phyloP scores from a whole-genome alignment of 2,888 invertebrate genomes.

The Euspilapteryx auroguttella region DNA sequence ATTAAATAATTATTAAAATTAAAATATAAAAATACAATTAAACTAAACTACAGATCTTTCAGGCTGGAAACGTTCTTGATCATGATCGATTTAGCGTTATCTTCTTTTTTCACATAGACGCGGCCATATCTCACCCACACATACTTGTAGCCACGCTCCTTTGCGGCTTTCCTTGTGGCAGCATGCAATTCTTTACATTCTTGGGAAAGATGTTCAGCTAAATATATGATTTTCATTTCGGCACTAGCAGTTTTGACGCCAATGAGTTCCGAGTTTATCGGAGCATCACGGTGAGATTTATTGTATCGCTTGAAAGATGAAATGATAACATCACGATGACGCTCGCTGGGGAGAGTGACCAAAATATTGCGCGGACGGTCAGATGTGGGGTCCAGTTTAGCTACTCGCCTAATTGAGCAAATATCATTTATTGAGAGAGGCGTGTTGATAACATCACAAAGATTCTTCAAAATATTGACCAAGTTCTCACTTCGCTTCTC shows the following conservation, averaged over 20 bases:
- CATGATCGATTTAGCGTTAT: background rate
- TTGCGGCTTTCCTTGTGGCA: conserved; percentile 1
- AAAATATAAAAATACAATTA: background rate
- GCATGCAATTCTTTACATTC: conserved; percentile 7
- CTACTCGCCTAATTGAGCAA: background rate
- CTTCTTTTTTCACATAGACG: conserved; percentile 1
- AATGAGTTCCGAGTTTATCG: background rate
- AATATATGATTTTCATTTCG: conserved; percentile 1
- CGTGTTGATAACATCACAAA: background rate
- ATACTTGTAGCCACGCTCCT: background rate
- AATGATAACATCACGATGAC: background rate
- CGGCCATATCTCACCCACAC: conserved; percentile 1
- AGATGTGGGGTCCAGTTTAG: background rate
- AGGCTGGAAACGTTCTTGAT: background rate
- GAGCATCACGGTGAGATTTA: background rate
- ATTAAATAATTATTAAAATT: background rate
- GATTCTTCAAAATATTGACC: background rate
- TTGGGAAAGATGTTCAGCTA: conserved; percentile 8
- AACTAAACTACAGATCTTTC: background rate
- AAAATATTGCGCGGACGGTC: background rate
- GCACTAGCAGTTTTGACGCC: background rate
- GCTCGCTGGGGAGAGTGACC: background rate
- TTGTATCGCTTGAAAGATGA: background rate
- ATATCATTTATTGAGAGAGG: background rate
- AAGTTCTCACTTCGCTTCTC: conserved; percentile 1